These are phyloP conservation scores for Chrysolina americana DNA, from an alignment of 2,888 invertebrate genomes.

Conservation along the genomic window DNA sequence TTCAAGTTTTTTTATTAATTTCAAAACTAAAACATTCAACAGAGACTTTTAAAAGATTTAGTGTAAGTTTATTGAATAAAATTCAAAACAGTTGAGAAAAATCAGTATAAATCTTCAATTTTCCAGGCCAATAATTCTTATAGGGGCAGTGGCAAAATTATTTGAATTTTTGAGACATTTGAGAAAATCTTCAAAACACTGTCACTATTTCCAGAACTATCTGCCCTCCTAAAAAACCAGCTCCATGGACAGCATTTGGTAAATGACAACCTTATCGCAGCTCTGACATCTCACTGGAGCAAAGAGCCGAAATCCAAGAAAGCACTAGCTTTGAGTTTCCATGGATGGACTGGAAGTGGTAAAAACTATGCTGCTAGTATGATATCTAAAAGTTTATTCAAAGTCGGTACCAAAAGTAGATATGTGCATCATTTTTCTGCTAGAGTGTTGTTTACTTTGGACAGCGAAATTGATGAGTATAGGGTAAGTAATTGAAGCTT, in stretches of 20 bases:
- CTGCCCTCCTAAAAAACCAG: constrained; percentile 67
- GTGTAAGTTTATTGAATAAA: no score
- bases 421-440: constrained; percentile 88
- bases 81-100: no score
- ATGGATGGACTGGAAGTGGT: constrained; percentile 94
- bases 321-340: constrained; percentile 91
- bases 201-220: constrained; percentile 23
- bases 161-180: neutral
- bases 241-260: constrained; percentile 89
- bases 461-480: constrained; percentile 70
- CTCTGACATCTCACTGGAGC: constrained; percentile 76
- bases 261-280: constrained; percentile 74
- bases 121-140: no score
- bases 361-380: constrained; percentile 89
- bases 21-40: no score
- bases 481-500: constrained; percentile 61
- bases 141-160: no score
- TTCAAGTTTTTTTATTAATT: no score
- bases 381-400: constrained; percentile 80
- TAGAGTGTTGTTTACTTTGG: constrained; percentile 82
- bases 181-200: neutral
- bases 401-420: constrained; percentile 79
- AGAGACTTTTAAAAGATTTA: no score
- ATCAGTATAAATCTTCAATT: no score
- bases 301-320: constrained; percentile 73